Evolutionary conservation across 2,888 invertebrate species (phyloP), one percentile per base, ranked within the genome.

Genomic region (Tortrix viridana): DNA sequence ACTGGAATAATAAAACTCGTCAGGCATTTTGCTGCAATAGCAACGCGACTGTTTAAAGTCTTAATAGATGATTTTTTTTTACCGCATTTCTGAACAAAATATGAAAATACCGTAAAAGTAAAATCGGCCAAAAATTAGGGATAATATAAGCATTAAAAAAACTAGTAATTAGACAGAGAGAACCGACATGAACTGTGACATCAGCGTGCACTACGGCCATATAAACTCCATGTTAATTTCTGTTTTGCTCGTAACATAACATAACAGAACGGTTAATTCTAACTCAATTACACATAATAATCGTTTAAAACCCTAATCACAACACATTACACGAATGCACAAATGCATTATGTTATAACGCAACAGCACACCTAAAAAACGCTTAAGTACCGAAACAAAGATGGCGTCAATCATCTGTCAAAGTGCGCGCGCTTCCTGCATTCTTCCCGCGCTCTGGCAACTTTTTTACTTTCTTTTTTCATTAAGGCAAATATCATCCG

Each of bases 401-500:
- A 65, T 65, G 67, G 65, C 59, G 57, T 20, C 58, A 5, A 44
- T 56, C 53, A 48, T 43, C 53, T 49, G 60, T 66, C 67, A 66
- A 58, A 64, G 60, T 47, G 66, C 61, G 66, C 65, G 58, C 66
- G 60, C 65, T 69, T 68, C 67, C 69, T 68, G 65, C 69, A 66
- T 69, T 62, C 59, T 67, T 63, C 61, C 59, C 64, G 60, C 65
- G 59, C 38, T 38, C 37, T 52, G 43, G 37, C 53, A 59, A 38
- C 52, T 66, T 59, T 65, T 62, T 69, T 60, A 62, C 38, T 60
- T 74, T 77, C 69, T 74, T 77, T 68, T 76, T 71, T 69, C 70
- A 74, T 71, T 65, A 69, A 72, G 65, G 69, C 70, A 72, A 68
- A 71, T 69, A 70, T 60, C 73, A 76, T 75, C 74, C 70, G 73